Evolutionary conservation across 2,113 vertebrate species (phyloP).

Genomic region (Microcebus jonahi): DNA sequence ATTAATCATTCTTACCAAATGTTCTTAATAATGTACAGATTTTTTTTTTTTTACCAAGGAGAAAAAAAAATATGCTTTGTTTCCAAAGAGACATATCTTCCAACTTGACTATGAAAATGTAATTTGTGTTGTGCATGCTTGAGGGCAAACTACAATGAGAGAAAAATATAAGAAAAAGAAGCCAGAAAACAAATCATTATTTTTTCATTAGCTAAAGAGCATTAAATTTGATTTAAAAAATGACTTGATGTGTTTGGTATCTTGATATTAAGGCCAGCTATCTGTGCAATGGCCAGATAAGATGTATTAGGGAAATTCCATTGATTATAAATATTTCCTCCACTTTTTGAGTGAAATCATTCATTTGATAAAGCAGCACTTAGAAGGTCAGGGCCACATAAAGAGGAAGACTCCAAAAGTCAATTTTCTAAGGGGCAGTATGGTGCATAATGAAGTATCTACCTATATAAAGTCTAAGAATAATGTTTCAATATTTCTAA

Average conservation of each 20-base stretch:
- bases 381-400: neutral
- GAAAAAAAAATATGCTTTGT: neutral
- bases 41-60: neutral
- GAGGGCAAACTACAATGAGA: neutral
- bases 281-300: neutral
- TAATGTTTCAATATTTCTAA: neutral
- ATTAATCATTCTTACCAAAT: neutral
- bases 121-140: neutral
- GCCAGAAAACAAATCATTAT: neutral
- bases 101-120: neutral
- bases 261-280: neutral
- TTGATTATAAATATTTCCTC: neutral
- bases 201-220: slow-evolving; percentile 8
- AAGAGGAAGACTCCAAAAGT: neutral
- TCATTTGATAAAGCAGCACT: neutral
- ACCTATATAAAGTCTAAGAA: neutral
- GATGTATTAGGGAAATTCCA: neutral
- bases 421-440: neutral
- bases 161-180: slow-evolving; percentile 8
- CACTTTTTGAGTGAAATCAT: neutral
- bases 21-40: neutral
- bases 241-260: neutral
- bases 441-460: neutral
- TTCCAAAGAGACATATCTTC: neutral
- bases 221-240: slow-evolving; percentile 40